Evolutionary conservation across 1,140 invertebrate species (phyloP).

Genomic region (Procambarus virginalis): DNA sequence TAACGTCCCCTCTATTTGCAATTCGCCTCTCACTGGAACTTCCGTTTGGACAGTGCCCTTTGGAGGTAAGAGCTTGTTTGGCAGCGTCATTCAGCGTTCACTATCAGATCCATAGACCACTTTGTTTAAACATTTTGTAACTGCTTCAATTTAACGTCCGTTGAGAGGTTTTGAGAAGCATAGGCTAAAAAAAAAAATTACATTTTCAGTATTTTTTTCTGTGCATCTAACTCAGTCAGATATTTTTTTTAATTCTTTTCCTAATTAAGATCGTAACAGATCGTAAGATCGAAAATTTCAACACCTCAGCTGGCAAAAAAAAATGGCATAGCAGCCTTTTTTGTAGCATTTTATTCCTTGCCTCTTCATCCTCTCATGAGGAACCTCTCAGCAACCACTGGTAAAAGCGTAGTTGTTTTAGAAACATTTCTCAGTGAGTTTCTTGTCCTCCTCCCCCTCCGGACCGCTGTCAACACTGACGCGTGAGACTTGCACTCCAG

Average conservation of each 20-base stretch:
- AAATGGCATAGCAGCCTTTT: slow-evolving; percentile 53
- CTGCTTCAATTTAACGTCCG: slow-evolving; percentile 52
- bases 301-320: slow-evolving; percentile 44
- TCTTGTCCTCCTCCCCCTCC: slow-evolving; percentile 6
- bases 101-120: slow-evolving; percentile 40
- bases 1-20: slow-evolving; percentile 57
- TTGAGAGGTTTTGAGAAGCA: slow-evolving; percentile 56
- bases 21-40: slow-evolving; percentile 62
- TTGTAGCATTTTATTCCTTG: slow-evolving; percentile 42
- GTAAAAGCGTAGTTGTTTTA: slow-evolving; percentile 25
- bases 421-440: slow-evolving; percentile 1
- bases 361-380: slow-evolving; percentile 31
- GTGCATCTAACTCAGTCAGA: slow-evolving; percentile 23
- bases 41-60: slow-evolving; percentile 55
- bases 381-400: slow-evolving; percentile 43
- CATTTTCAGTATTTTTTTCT: slow-evolving; percentile 6
- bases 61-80: slow-evolving; percentile 51
- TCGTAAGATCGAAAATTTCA: no score
- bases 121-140: slow-evolving; percentile 36
- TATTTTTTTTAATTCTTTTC: slow-evolving; percentile 19
- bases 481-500: slow-evolving; percentile 56
- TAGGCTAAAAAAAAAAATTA: background rate
- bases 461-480: slow-evolving; percentile 55
- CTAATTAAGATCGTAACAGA: slow-evolving; percentile 42
- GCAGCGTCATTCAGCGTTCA: slow-evolving; percentile 49